A percentile compares a stretch with the other conserved stretches of the same genome.
phyloP scores from a whole-genome alignment of 2,113 vertebrate species.

The Chiloscyllium plagiosum region DNA sequence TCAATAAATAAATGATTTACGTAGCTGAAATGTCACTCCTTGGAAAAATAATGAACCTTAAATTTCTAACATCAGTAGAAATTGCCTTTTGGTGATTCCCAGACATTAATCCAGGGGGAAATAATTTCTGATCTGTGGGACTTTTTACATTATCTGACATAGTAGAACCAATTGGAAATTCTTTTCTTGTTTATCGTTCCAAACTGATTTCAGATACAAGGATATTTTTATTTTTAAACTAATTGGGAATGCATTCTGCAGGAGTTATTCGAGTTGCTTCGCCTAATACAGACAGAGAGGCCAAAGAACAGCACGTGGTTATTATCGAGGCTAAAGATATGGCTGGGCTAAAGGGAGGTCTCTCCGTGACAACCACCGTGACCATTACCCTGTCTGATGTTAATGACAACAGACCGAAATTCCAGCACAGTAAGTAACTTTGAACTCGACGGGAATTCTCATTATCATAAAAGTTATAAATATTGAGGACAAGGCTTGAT shows the following conservation, averaged over 20 bases:
- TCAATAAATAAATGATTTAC: not conserved
- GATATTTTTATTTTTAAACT: not conserved
- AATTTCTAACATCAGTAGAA: not conserved
- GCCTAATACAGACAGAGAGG: conserved; percentile 80
- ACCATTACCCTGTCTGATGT: conserved; percentile 79
- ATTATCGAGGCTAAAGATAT: conserved; percentile 87
- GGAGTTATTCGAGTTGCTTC: conserved; percentile 79
- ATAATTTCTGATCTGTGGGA: not conserved
- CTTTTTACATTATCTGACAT: not conserved
- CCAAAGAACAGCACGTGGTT: conserved; percentile 73
- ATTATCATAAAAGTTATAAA: conserved; percentile 24
- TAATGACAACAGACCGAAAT: conserved; percentile 89
- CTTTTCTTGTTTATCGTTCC: not conserved
- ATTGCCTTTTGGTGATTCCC: not conserved
- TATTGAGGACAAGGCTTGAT: not conserved
- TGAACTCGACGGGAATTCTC: not conserved
- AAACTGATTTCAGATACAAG: not conserved
- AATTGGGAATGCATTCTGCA: conserved; percentile 45
- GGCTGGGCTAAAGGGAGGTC: conserved; percentile 72
- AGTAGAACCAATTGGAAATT: not conserved
- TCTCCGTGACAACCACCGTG: conserved; percentile 78
- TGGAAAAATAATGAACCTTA: not conserved
- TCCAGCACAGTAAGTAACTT: conserved; percentile 78
- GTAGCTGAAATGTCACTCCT: not conserved
- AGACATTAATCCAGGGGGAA: not conserved